phyloP scores from a whole-genome alignment of 2,113 vertebrate genomes.

The Passer montanus region DNA sequence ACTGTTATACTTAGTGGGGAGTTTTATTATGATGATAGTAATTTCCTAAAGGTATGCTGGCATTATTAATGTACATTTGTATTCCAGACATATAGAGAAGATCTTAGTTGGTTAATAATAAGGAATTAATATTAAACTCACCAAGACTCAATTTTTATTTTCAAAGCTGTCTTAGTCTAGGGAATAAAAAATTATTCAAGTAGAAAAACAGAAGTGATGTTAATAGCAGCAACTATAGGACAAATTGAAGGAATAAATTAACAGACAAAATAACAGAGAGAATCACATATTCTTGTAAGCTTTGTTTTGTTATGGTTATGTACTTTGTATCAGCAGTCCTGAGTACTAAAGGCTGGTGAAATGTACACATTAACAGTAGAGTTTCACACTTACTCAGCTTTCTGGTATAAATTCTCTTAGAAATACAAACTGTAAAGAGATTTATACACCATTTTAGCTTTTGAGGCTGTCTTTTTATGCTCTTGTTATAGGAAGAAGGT shows the following conservation, averaged over 20 bases:
- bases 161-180: background rate
- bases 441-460: background rate
- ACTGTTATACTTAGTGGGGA: background rate
- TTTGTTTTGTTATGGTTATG: background rate
- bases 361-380: background rate
- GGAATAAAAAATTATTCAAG: conserved; percentile 17
- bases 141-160: background rate
- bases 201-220: background rate
- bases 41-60: conserved; percentile 9
- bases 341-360: background rate
- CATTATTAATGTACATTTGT: background rate
- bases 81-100: background rate
- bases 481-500: background rate
- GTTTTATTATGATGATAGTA: background rate
- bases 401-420: background rate
- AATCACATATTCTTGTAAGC: background rate
- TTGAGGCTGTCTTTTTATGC: background rate
- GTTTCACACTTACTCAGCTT: background rate
- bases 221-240: background rate
- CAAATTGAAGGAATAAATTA: conserved; percentile 14
- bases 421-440: background rate
- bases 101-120: background rate
- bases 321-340: background rate
- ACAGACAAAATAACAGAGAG: background rate
- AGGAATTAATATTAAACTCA: background rate